These are phyloP conservation scores for Metallyticus violacea DNA, from an alignment of 2,888 invertebrate genomes.

Conservation along the genomic window DNA sequence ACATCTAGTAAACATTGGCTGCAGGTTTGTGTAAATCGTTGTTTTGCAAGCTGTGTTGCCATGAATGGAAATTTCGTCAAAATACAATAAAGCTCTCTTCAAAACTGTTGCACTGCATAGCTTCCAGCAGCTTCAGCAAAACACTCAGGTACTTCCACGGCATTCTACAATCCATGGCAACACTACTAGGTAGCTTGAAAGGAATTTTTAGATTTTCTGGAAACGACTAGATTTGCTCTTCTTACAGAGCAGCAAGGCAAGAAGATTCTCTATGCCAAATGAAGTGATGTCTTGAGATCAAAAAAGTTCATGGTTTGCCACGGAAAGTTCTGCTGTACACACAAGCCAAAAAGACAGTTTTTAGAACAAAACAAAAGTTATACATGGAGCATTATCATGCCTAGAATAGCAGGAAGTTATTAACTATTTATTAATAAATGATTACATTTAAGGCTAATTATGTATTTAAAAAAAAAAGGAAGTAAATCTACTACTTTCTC, in stretches of 20 bases:
- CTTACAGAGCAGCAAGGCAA: not conserved
- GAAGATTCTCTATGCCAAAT: too few relatives aligned
- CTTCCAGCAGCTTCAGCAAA: not conserved
- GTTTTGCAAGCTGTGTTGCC: not conserved
- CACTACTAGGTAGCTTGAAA: not conserved
- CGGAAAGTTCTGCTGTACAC: not conserved
- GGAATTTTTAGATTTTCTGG: too few relatives aligned
- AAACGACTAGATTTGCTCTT: not conserved
- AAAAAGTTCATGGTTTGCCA: not conserved
- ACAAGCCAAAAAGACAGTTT: not conserved
- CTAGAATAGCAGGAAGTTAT: not conserved
- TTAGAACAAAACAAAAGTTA: not conserved
- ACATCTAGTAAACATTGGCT: not conserved
- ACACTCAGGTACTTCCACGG: not conserved
- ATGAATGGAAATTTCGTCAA: not conserved
- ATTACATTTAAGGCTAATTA: conserved; percentile 1
- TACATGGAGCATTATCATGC: not conserved
- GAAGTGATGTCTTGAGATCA: not conserved
- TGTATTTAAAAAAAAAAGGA: not conserved
- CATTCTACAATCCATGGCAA: too few relatives aligned
- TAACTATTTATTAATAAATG: not conserved
- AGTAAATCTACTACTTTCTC: not conserved
- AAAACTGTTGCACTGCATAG: not conserved
- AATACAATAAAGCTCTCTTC: not conserved
- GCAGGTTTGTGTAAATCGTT: conserved; percentile 12